Evolutionary conservation across 1,140 invertebrate genomes (phyloP).

Genomic region (Drosophila teissieri): DNA sequence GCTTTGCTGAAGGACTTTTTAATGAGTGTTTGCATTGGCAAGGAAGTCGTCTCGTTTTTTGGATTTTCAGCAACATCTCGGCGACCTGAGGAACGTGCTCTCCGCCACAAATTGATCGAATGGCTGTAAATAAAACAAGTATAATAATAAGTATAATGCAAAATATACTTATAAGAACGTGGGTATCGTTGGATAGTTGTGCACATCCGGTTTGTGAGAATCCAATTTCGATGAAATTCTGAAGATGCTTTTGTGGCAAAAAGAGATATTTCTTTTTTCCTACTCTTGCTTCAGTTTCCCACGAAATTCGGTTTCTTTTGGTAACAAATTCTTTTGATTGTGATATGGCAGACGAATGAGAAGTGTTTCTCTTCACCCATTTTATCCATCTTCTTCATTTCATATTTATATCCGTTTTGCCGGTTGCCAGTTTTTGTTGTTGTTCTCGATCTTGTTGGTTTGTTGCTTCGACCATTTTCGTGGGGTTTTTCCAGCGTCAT

Average conservation of each 20-base stretch:
- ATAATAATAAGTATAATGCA: constrained; percentile 5
- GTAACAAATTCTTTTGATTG: too few relatives aligned
- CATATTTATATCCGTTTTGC: neutral
- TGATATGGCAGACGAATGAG: too few relatives aligned
- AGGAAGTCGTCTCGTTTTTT: constrained; percentile 35
- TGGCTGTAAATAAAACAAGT: neutral
- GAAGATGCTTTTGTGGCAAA: neutral
- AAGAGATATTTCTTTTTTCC: neutral
- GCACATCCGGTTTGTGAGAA: neutral
- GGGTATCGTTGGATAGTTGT: constrained; percentile 2
- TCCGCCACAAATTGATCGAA: constrained; percentile 1
- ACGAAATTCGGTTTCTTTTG: neutral
- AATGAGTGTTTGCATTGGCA: constrained; percentile 67
- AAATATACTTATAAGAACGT: constrained; percentile 2
- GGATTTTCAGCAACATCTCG: constrained; percentile 15
- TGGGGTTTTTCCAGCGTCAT: constrained; percentile 34
- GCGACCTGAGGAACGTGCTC: constrained; percentile 24
- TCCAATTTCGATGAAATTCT: constrained; percentile 1
- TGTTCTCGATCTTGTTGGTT: constrained; percentile 23
- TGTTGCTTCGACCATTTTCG: constrained; percentile 28
- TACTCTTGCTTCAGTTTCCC: neutral
- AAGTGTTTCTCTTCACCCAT: neutral
- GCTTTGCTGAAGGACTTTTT: constrained; percentile 76
- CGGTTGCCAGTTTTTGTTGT: constrained; percentile 15
- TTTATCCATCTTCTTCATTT: neutral